phyloP scores from a whole-genome alignment of 2,888 invertebrate genomes.

The Microplitis deprimator region DNA sequence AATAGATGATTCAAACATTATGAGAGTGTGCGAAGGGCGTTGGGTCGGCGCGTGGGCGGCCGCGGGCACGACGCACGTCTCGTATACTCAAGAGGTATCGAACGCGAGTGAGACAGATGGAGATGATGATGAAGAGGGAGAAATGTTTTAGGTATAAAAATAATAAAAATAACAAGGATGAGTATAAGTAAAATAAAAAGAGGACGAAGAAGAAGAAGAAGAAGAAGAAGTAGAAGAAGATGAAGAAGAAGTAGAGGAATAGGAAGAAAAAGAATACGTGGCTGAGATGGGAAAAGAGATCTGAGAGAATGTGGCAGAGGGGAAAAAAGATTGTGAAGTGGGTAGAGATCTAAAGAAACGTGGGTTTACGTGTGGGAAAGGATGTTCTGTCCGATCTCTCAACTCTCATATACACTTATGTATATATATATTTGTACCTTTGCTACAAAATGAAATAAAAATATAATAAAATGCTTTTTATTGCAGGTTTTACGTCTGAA shows the following conservation, averaged over 20 bases:
- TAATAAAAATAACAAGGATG: conserved; percentile 2
- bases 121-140: conserved; percentile 25
- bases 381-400: conserved; percentile 45
- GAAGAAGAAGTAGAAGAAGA: conserved; percentile 38
- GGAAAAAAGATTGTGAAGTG: conserved; percentile 29
- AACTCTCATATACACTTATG: conserved; percentile 11
- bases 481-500: neutral
- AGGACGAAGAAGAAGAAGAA: conserved; percentile 28
- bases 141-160: conserved; percentile 38
- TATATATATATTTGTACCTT: neutral
- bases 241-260: conserved; percentile 19
- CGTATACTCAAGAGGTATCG: conserved; percentile 55
- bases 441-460: neutral
- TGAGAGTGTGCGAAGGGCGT: conserved; percentile 62
- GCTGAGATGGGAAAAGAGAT: conserved; percentile 34
- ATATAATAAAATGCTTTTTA: neutral
- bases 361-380: conserved; percentile 57
- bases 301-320: conserved; percentile 32
- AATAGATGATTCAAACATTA: conserved; percentile 28
- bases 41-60: conserved; percentile 72
- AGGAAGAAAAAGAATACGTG: conserved; percentile 37
- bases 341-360: conserved; percentile 30
- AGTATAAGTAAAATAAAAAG: conserved; percentile 24
- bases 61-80: conserved; percentile 71
- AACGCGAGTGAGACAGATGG: conserved; percentile 49